Percentiles rank a stretch among this genome's conserved stretches.
Conservation (phyloP, 2,797 vertebrate genomes). For the Cynopterus sphinx region DNA sequence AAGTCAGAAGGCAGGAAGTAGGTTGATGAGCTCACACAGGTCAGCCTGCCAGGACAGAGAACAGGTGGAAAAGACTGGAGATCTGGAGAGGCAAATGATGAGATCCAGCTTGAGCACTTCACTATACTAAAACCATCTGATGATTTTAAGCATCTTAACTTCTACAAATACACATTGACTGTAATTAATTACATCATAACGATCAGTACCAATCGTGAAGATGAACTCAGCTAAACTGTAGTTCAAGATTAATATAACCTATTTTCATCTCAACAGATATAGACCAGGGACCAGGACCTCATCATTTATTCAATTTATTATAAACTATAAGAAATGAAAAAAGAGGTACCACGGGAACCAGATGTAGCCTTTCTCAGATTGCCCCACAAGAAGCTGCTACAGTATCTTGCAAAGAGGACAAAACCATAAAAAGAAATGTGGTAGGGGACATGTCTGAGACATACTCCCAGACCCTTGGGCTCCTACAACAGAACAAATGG, state of each 20-base stretch:
- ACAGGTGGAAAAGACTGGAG: neutral
- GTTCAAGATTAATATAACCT: neutral
- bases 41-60: neutral
- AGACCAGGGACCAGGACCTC: neutral
- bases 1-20: neutral
- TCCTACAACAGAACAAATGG: neutral
- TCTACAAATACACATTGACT: neutral
- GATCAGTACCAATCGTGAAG: neutral
- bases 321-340: neutral
- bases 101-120: neutral
- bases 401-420: neutral
- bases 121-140: neutral
- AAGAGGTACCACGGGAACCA: neutral
- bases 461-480: neutral
- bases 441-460: neutral
- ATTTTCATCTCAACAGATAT: neutral
- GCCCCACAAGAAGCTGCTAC: neutral
- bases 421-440: neutral
- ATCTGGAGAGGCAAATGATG: neutral
- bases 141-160: neutral
- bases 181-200: neutral
- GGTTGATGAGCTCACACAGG: neutral
- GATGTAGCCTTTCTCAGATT: neutral
- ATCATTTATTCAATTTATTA: conserved; percentile 11
- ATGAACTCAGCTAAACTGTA: neutral